A percentile compares a stretch with the other conserved stretches of the same genome.
Conservation (phyloP, 2,113 vertebrate species). For the Oryzias celebensis region DNA sequence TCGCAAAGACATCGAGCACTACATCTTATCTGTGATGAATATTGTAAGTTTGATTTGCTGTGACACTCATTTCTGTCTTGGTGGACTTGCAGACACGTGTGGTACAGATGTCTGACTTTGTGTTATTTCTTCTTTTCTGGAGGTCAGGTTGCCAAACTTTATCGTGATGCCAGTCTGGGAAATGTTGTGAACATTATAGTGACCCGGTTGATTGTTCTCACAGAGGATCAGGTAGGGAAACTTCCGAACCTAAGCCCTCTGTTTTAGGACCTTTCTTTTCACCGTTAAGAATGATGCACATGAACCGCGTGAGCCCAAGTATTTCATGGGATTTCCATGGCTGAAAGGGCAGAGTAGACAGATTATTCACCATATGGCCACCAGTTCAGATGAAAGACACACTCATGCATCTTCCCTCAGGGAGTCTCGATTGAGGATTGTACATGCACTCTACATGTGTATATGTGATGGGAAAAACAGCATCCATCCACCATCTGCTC, state of each 20-base stretch:
- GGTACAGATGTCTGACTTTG: slow-evolving; percentile 92
- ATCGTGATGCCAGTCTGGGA: slow-evolving; percentile 99
- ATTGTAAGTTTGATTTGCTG: slow-evolving; percentile 97
- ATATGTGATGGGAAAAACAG: slow-evolving; percentile 64
- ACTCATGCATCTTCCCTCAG: slow-evolving; percentile 49
- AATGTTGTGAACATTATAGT: slow-evolving; percentile 99
- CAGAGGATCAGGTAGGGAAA: slow-evolving; percentile 93
- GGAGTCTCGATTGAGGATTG: slow-evolving; percentile 42
- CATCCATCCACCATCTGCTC: slow-evolving; percentile 39
- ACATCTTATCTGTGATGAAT: slow-evolving; percentile 99
- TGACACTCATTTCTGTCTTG: too few species aligned
- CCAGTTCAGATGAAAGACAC: slow-evolving; percentile 66
- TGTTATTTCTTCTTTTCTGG: slow-evolving; percentile 99
- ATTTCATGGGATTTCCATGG: slow-evolving; percentile 25
- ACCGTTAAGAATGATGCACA: slow-evolving; percentile 11
- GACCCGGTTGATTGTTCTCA: slow-evolving; percentile 95
- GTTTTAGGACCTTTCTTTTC: background rate
- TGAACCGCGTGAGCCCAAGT: slow-evolving; percentile 23
- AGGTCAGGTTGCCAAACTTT: slow-evolving; percentile 99
- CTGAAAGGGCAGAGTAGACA: slow-evolving; percentile 17
- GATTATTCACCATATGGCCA: slow-evolving; percentile 64
- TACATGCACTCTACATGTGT: slow-evolving; percentile 38
- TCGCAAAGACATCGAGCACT: slow-evolving; percentile 98
- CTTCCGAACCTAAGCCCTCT: too few species aligned
- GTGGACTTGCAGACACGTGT: background rate